Evolutionary conservation across 2,888 invertebrate genomes (phyloP).

Genomic region (Plagiodera versicolora): DNA sequence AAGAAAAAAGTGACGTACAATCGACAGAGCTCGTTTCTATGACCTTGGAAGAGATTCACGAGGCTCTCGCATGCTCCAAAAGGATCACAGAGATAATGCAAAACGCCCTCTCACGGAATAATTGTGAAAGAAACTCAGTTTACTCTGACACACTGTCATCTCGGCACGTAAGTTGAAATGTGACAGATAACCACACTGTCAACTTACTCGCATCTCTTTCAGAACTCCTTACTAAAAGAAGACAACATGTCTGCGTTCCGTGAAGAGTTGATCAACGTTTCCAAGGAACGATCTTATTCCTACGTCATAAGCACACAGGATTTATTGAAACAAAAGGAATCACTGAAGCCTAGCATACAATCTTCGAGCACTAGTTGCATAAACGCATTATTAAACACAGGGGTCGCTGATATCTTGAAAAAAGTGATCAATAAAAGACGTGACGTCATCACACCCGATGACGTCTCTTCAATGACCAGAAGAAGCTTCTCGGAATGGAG

Average conservation of each 20-base stretch:
- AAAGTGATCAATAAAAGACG: slow-evolving; percentile 51
- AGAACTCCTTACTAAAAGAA: slow-evolving; percentile 47
- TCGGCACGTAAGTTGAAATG: slow-evolving; percentile 34
- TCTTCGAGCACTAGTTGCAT: slow-evolving; percentile 53
- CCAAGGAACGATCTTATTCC: slow-evolving; percentile 48
- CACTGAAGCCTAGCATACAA: slow-evolving; percentile 40
- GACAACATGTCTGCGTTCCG: slow-evolving; percentile 29
- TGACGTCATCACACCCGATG: slow-evolving; percentile 47
- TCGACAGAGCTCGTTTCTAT: slow-evolving; percentile 42
- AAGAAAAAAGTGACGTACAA: slow-evolving; percentile 48
- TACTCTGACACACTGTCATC: slow-evolving; percentile 46
- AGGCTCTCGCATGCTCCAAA: slow-evolving; percentile 50
- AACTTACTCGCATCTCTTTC: slow-evolving; percentile 24
- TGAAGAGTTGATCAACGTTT: slow-evolving; percentile 19
- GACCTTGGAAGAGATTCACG: slow-evolving; percentile 50
- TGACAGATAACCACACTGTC: neutral
- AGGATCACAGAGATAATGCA: slow-evolving; percentile 52
- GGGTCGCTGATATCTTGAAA: slow-evolving; percentile 53
- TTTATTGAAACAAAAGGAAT: slow-evolving; percentile 45
- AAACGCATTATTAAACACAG: slow-evolving; percentile 51
- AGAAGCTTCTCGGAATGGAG: slow-evolving; percentile 52
- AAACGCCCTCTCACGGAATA: slow-evolving; percentile 48
- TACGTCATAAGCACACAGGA: slow-evolving; percentile 46
- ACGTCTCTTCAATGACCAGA: slow-evolving; percentile 39
- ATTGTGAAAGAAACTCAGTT: slow-evolving; percentile 45